Evolutionary conservation across 2,113 vertebrate genomes (phyloP).

Genomic region (Oplegnathus fasciatus): DNA sequence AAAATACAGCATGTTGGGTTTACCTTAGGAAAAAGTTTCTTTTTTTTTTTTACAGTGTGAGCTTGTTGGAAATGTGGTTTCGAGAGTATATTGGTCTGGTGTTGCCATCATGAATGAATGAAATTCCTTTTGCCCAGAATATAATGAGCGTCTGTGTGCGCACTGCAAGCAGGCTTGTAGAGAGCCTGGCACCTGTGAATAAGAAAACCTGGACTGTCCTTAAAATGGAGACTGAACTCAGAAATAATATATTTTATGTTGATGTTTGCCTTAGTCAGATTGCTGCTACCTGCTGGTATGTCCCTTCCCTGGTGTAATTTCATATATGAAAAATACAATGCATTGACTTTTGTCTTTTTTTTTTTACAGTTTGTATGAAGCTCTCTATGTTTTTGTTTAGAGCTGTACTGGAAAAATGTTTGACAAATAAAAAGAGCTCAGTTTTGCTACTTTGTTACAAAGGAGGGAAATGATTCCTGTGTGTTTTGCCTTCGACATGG

Average conservation of each 20-base stretch:
- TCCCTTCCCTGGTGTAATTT: conserved; percentile 67
- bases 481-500: conserved; percentile 4
- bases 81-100: conserved; percentile 52
- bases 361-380: conserved; percentile 72
- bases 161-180: conserved; percentile 70
- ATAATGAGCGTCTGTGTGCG: conserved; percentile 73
- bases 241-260: conserved; percentile 58
- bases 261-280: conserved; percentile 79
- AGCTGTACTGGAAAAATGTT: neutral
- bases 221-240: conserved; percentile 70
- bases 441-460: conserved; percentile 57
- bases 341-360: conserved; percentile 5
- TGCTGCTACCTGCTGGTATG: conserved; percentile 82
- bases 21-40: neutral
- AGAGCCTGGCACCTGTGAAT: conserved; percentile 64
- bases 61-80: conserved; percentile 55
- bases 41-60: conserved; percentile 54
- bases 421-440: conserved; percentile 46
- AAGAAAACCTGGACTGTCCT: conserved; percentile 62
- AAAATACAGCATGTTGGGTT: conserved; percentile 37
- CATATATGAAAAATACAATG: conserved; percentile 35
- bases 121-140: conserved; percentile 68
- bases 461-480: conserved; percentile 6
- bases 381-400: conserved; percentile 63
- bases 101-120: conserved; percentile 70